These are phyloP conservation scores for Toxonevra muliebris DNA, from an alignment of 2,888 invertebrate species.

Conservation along the genomic window DNA sequence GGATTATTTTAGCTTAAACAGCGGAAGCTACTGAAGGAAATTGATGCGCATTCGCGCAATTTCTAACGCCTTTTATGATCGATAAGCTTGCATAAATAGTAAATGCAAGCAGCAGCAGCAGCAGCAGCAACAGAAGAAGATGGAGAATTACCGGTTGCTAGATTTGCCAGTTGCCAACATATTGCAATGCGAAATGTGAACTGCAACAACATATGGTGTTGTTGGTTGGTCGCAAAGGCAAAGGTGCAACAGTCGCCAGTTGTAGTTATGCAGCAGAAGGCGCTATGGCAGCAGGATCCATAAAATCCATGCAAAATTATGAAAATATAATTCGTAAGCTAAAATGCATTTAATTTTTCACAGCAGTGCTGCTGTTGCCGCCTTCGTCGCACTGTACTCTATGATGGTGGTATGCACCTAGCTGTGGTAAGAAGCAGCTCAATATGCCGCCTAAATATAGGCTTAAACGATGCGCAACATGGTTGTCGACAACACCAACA, in stretches of 20 bases:
- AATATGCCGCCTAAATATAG: not conserved
- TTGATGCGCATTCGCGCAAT: conserved; percentile 43
- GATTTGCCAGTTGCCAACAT: not conserved
- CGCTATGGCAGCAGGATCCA: conserved; percentile 20
- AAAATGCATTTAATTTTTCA: conserved; percentile 29
- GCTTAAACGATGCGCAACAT: conserved; percentile 2
- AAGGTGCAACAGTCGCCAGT: not conserved
- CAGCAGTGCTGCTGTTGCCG: conserved; percentile 19
- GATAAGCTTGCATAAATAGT: conserved; percentile 42
- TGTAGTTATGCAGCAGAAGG: not conserved
- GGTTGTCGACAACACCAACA: not conserved
- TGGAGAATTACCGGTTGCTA: conserved; percentile 28
- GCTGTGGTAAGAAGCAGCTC: conserved; percentile 18
- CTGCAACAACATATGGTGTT: not conserved
- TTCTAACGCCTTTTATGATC: conserved; percentile 49
- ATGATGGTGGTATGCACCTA: conserved; percentile 15
- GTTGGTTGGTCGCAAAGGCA: not conserved
- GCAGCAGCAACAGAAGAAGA: conserved; percentile 30
- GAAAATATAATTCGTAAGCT: conserved; percentile 17
- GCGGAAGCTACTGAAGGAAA: conserved; percentile 44
- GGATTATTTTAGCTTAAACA: conserved; percentile 32
- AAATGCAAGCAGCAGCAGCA: conserved; percentile 27
- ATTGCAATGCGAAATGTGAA: not conserved
- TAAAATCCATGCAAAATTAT: conserved; percentile 32
- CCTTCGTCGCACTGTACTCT: conserved; percentile 10